Base-by-base conservation (phyloP, 2,113 vertebrate genomes). In the Melanostigma gelatinosum region DNA sequence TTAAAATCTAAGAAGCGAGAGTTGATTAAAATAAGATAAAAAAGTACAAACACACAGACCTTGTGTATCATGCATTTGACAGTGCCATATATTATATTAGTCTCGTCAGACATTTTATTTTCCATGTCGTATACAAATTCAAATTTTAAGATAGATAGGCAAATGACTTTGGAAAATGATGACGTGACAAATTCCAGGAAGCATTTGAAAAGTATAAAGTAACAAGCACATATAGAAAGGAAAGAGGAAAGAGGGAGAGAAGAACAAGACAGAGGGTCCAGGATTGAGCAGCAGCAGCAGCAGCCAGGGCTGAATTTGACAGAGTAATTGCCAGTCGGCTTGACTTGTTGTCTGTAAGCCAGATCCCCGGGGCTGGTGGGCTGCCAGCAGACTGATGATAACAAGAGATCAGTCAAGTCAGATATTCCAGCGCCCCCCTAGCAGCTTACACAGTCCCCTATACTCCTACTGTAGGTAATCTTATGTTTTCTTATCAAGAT, bases 251-350 rank as follows among this genome's bases (percentile, higher is more conserved):
- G 0, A 58, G 11, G 50, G 32, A 4, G 46, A 70, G 2, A 18
- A 78, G 36, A 73, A 36, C 24, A 15, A 74, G 27, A 65, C 46
- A 40, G 1, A 78, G 16, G 57, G 69, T 69, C 55, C 13, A 9
- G 1, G 4, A 46, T 27, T 70, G 65, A 78, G 77, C 77, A 60
- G 52, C 36, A 58, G 52, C 36, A 58, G 44, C 48, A 50, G 72
- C 81, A 72, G 71, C 62, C 79, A 74, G 63, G 46, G 44, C 82
- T 83, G 77, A 80, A 83, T 87, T 60, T 92, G 84, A 90, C 88
- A 63, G 69, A 84, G 82, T 93, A 88, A 93, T 89, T 91, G 82
- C 85, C 83, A 84, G 86, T 92, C 77, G 90, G 89, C 79, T 80
- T 85, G 72, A 88, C 84, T 91, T 86, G 82, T 85, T 85, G 81